Evolutionary conservation across 2,888 invertebrate genomes (phyloP), one percentile per base, ranked within the genome.

Genomic region (Zonitis immaculata): DNA sequence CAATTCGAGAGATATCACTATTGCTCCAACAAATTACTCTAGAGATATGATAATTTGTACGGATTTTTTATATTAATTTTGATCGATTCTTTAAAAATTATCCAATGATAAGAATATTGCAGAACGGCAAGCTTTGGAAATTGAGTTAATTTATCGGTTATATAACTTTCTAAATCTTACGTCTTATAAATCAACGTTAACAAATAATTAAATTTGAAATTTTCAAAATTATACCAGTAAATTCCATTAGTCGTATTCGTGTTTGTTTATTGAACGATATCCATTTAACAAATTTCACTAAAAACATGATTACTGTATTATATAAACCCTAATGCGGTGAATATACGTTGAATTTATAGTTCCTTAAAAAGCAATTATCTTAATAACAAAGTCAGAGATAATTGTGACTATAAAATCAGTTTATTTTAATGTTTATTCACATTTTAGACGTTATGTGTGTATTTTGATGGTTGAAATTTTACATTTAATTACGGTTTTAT

Each of bases 291-390:
- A n/a, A n/a, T n/a, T 56, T 55, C 46, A 58, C 59, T 61, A 56
- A 58, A 39, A 39, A 59, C 60, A 57, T 55, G 54, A 61, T 63
- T 65, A 65, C 54, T 62, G 64, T 52, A 58, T 60, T 57, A 63
- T n/a, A n/a, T 63, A 57, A 64, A 63, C 60, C 52, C 53, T 60
- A 51, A 58, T 60, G 63, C 58, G 65, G 66, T 62, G 63, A 66
- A 63, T n/a, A n/a, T 56, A 64, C 60, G 57, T 50, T 58, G 53
- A 69, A 70, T 70, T 70, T 70, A 69, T 70, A 65, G 68, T 67
- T 66, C 66, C 65, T 70, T 68, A 69, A 69, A 69, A 69, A 66
- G 68, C 66, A 68, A 68, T 70, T 69, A 69, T 61, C 64, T 57
- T 51, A 54, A 57, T 39, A 50, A 56, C 20, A 52, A 55, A 59